Evolutionary conservation across 1,140 invertebrate genomes (phyloP).

Genomic region (Eumeta japonica): DNA sequence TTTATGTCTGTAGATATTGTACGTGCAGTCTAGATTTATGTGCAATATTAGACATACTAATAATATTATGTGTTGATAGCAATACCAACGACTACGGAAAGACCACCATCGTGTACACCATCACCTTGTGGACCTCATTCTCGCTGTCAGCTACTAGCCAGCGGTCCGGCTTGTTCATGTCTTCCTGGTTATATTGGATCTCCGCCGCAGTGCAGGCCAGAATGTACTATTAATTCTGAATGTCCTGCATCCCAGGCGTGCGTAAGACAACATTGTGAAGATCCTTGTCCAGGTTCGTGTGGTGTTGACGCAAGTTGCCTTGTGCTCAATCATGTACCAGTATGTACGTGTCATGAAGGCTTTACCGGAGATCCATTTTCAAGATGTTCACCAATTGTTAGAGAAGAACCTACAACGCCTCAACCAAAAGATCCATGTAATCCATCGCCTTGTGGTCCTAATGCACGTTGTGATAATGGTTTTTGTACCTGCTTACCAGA

Average conservation of each 20-base stretch:
- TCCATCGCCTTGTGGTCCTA: conserved; percentile 78
- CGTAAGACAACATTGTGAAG: conserved; percentile 69
- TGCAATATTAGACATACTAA: no score
- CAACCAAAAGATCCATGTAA: conserved; percentile 64
- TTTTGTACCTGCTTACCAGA: conserved; percentile 70
- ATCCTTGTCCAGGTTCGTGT: conserved; percentile 75
- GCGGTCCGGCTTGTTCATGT: conserved; percentile 76
- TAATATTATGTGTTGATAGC: conserved; percentile 16
- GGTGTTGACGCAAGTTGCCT: conserved; percentile 73
- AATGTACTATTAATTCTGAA: conserved; percentile 72
- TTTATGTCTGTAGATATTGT: no score
- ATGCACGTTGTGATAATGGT: conserved; percentile 69
- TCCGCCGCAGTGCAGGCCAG: conserved; percentile 73
- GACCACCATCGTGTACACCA: conserved; percentile 70
- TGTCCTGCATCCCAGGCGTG: conserved; percentile 71
- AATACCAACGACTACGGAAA: conserved; percentile 56
- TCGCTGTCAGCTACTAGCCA: conserved; percentile 70
- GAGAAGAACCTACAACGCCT: conserved; percentile 39
- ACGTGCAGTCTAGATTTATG: no score
- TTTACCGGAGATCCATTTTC: conserved; percentile 76
- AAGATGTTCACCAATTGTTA: conserved; percentile 63
- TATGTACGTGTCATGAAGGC: conserved; percentile 71
- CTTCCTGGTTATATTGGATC: conserved; percentile 71
- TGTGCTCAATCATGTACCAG: conserved; percentile 71
- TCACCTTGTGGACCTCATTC: conserved; percentile 82